Evolutionary conservation across 1,140 invertebrate genomes (phyloP).

Genomic region (Oncopodura yosiiana): DNA sequence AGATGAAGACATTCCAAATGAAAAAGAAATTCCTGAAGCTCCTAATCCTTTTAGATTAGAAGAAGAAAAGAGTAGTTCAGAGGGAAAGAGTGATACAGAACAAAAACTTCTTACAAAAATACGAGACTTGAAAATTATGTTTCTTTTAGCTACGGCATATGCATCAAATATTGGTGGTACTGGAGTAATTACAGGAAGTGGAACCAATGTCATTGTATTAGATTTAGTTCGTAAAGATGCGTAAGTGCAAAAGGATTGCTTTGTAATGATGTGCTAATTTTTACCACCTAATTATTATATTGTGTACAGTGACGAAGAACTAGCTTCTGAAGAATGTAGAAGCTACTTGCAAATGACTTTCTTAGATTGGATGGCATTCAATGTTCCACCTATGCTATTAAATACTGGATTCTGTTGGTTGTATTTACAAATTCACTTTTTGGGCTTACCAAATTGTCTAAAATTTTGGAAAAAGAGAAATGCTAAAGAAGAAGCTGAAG

Average conservation of each 20-base stretch:
- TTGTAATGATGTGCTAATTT: background rate
- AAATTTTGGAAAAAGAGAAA: conserved; percentile 11
- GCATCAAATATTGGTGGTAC: conserved; percentile 33
- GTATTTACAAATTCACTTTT: conserved; percentile 54
- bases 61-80: no score
- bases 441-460: conserved; percentile 48
- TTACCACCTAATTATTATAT: background rate
- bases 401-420: conserved; percentile 62
- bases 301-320: conserved; percentile 10
- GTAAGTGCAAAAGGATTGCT: conserved; percentile 12
- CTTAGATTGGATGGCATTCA: conserved; percentile 56
- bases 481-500: background rate
- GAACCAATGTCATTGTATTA: conserved; percentile 77
- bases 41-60: no score
- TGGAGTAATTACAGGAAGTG: conserved; percentile 58
- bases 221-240: conserved; percentile 38
- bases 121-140: conserved; percentile 29
- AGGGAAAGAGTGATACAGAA: no score
- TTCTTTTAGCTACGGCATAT: conserved; percentile 32
- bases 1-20: background rate
- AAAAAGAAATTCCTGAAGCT: background rate
- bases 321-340: conserved; percentile 15
- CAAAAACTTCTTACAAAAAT: conserved; percentile 20
- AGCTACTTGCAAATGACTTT: conserved; percentile 27
- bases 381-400: conserved; percentile 56